phyloP scores from a whole-genome alignment of 2,113 vertebrate genomes.

The Trematocara unimaculatum region DNA sequence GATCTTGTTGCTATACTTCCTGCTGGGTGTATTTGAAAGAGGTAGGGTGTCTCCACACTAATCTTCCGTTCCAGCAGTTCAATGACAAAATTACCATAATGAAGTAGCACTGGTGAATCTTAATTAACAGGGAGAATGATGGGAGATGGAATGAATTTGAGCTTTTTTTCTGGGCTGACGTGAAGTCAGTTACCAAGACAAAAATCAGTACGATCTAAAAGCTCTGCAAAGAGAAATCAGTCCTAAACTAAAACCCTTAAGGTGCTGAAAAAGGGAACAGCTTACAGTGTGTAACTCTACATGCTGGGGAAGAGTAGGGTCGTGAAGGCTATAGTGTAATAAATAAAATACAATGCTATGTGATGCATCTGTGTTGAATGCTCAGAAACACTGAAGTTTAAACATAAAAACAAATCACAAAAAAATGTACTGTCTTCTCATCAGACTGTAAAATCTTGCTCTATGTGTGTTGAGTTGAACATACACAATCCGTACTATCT shows the following conservation, averaged over 20 bases:
- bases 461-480: neutral
- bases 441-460: neutral
- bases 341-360: neutral
- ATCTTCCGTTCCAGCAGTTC: constrained; percentile 6
- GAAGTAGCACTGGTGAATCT: constrained; percentile 24
- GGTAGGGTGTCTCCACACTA: neutral
- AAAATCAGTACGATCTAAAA: neutral
- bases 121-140: constrained; percentile 2
- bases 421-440: neutral
- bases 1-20: neutral
- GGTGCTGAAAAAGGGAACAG: neutral
- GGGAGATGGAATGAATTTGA: neutral
- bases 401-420: neutral
- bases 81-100: constrained; percentile 28
- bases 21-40: constrained; percentile 8
- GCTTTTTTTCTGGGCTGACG: neutral
- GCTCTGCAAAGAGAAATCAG: neutral
- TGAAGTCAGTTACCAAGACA: neutral
- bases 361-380: neutral
- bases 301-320: neutral
- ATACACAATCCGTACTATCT: neutral
- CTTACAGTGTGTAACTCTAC: neutral
- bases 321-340: neutral
- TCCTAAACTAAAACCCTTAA: neutral
- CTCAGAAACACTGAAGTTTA: neutral